Evolutionary conservation across 2,797 vertebrate species (phyloP), one percentile per base, ranked within the genome.

Genomic region (Nasua narica): DNA sequence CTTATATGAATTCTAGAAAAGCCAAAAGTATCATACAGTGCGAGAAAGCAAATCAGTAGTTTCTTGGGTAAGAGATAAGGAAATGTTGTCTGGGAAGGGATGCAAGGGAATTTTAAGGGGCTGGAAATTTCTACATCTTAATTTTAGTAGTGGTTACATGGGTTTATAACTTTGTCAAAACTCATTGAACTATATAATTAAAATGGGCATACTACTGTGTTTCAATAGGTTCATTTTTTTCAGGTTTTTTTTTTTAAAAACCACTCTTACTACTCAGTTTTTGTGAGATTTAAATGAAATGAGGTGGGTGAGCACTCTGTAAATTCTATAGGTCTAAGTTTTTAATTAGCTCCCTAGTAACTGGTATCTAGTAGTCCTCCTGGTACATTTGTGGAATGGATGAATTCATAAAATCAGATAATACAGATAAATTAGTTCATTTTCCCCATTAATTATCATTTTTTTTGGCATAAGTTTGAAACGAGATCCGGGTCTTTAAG

Each of bases 361-460:
- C 11, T 92, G 52, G 7, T 29, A 35, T 70, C 7, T 27, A 54
- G 43, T 79, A 54, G 14, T 13, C 14, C 10, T 95, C 56, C 40
- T 92, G 86, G 3, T 65, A 46, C 65, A 72, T 79, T 90, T 87
- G 29, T 50, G 29, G n/a, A 67, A 48, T 62, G 12, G 21, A 19
- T 90, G 23, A 79, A 87, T 76, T 90, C 12, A 48, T 84, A 79
- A 54, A 46, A 27, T 27, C 29, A 81, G 81, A 54, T 50, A 40
- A 76, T 81, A 48, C 6, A n/a, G n/a, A n/a, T n/a, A n/a, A n/a
- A 52, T 29, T 54, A 69, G 70, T 62, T 90, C 18, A 48, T 83
- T 88, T 92, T 79, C 89, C n/a, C 32, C n/a, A 5, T 58, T 85
- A 81, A 89, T 58, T 97, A 67, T 87, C 69, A 91, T 91, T 91